phyloP scores from a whole-genome alignment of 30 jellyfish, hydroid and myxozoan species.

The Pelagia noctiluca region DNA sequence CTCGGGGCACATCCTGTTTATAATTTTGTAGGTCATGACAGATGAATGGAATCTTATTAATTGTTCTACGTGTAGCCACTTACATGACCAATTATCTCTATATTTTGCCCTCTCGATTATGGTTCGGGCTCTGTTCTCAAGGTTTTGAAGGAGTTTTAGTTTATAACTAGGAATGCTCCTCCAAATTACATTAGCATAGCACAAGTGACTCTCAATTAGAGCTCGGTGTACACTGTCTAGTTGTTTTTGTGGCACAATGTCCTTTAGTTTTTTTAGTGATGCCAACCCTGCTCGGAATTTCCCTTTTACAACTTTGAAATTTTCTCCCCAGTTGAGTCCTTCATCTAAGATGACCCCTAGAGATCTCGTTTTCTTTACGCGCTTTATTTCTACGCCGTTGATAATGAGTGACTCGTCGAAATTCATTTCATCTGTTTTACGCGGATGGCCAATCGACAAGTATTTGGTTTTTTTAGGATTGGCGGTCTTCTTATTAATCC shows the following conservation, averaged over 20 bases:
- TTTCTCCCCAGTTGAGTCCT: conserved; percentile 12
- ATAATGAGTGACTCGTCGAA: neutral
- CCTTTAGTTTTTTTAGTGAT: neutral
- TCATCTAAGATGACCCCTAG: neutral
- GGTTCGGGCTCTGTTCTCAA: neutral
- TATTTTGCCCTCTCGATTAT: neutral
- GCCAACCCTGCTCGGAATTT: neutral
- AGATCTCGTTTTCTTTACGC: conserved; percentile 10
- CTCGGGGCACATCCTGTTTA: no score
- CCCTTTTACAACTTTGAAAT: neutral
- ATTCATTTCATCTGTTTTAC: no score
- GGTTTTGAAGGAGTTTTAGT: neutral
- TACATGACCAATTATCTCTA: neutral
- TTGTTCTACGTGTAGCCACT: no score
- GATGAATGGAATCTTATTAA: no score
- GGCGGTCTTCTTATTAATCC: no score
- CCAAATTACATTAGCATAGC: neutral
- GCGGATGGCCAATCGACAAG: no score
- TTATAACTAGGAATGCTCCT: neutral
- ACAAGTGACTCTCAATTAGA: neutral
- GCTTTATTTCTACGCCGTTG: conserved; percentile 23
- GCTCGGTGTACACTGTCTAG: neutral
- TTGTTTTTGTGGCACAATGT: conserved; percentile 4
- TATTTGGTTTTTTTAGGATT: no score
- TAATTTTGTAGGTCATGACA: no score